Evolutionary conservation across 2,113 vertebrate genomes (phyloP), one percentile per base, ranked within the genome.

Genomic region (Pavo muticus): DNA sequence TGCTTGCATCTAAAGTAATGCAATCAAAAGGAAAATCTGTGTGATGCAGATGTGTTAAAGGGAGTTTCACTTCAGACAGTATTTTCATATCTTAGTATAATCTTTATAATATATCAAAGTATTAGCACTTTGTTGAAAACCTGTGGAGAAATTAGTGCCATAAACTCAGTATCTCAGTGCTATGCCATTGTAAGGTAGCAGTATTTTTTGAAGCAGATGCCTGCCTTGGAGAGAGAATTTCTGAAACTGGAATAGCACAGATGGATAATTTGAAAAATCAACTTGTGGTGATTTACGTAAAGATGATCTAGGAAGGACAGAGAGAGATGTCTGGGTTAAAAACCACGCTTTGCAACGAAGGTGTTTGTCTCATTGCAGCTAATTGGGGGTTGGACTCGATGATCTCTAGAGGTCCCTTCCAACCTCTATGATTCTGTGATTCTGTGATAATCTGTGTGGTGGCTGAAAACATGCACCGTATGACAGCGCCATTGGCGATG

Each of bases 1-100:
- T 44, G 30, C 67, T 91, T 70, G 30, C 91, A 89, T 72, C 78
- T 79, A 32, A 91, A 87, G 24, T 17, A 92, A 78, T 84, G 56
- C 81, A 42, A 87, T 84, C 91, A 78, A 72, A 87, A 78, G 23
- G 70, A 48, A 92, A 95, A 82, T 12, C 5, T 32, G 25, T 57
- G 47, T 1, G 7, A 80, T 61, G 25, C 32, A 54, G 72, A 76
- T 45, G 19, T 11, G 9, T 18, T 57, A 16, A 92, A 89, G 21
- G 11, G 61, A 56, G 72, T 47, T 87, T 87, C n/a, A 44, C 54
- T 61, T 69, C 48, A 76, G 39, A 69, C 29, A 61, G 9, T 56
- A 52, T 84, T 81, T 90, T 87, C 0, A 39, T 68, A 81, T 80
- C 14, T 87, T 87, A 67, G 10, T 65, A 35, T 52, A 69, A 27